Conservation (phyloP, 2,113 vertebrate genomes). For the Vulpes vulpes region DNA sequence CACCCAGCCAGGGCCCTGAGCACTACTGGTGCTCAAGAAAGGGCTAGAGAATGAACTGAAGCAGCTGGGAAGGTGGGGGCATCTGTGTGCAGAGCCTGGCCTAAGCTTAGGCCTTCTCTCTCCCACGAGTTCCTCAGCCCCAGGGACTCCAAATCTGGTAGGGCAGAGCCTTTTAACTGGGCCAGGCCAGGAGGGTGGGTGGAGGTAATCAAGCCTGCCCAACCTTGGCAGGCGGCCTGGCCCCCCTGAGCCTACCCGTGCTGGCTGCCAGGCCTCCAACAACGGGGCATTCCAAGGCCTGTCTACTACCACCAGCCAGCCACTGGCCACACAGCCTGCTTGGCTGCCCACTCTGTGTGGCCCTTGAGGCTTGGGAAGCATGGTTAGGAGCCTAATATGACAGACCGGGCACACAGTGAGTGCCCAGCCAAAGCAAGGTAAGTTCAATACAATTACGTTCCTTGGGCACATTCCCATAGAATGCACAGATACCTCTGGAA, state of each 20-base stretch:
- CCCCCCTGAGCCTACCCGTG: background rate
- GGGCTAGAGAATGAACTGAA: background rate
- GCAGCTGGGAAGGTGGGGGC: background rate
- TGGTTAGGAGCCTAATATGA: background rate
- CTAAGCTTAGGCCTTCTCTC: background rate
- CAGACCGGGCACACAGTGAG: background rate
- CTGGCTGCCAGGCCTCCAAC: background rate
- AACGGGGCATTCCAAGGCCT: background rate
- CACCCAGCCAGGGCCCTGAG: background rate
- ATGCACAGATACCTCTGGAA: background rate
- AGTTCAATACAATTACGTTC: background rate
- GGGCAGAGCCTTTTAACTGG: background rate
- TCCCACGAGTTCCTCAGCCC: background rate
- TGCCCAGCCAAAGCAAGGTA: background rate
- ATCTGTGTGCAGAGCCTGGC: background rate
- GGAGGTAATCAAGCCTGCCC: background rate
- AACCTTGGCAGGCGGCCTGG: background rate
- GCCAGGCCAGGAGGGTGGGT: background rate
- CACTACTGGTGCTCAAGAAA: background rate
- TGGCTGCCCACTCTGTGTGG: background rate
- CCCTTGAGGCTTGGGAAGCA: background rate
- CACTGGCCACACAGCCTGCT: background rate
- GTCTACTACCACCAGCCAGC: background rate
- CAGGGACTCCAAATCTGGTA: background rate
- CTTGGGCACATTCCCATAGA: background rate